A percentile compares a stretch with the other conserved stretches of the same genome.
Conservation (phyloP, 2,888 invertebrate species). For the Rhorus exstirpatorius region DNA sequence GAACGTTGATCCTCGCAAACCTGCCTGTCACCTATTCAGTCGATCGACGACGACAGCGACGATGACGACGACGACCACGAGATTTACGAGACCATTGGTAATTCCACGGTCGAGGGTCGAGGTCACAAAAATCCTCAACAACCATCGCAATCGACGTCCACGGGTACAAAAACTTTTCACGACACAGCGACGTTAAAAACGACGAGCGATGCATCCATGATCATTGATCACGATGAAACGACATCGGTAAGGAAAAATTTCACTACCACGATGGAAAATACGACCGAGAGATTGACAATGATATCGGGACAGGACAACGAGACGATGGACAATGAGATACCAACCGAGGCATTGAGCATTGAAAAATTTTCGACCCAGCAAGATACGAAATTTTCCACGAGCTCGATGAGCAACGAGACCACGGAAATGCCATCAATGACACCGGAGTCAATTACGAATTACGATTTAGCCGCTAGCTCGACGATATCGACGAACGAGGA, state of each 20-base stretch:
- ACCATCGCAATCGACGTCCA: constrained; percentile 65
- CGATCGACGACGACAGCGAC: constrained; percentile 2
- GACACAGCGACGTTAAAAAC: constrained; percentile 71
- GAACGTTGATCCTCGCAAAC: constrained; percentile 11
- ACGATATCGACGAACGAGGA: constrained; percentile 34
- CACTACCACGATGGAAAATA: constrained; percentile 28
- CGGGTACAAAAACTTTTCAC: constrained; percentile 65
- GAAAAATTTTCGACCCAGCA: constrained; percentile 73
- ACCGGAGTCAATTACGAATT: constrained; percentile 59
- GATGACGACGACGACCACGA: not conserved
- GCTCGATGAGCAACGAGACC: constrained; percentile 22
- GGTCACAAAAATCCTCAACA: constrained; percentile 74
- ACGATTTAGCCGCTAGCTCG: constrained; percentile 15
- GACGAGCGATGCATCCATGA: constrained; percentile 56
- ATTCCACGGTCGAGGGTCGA: constrained; percentile 80
- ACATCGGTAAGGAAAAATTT: constrained; percentile 63
- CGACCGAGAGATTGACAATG: constrained; percentile 48
- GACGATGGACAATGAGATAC: constrained; percentile 83
- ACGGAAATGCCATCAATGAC: constrained; percentile 67
- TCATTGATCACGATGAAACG: constrained; percentile 66
- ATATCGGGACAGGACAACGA: constrained; percentile 78
- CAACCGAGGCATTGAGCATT: constrained; percentile 79
- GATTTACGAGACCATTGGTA: constrained; percentile 71
- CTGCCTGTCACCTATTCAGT: constrained; percentile 8
- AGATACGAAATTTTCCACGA: constrained; percentile 45